phyloP scores from a whole-genome alignment of 2,113 vertebrate genomes.

The Daubentonia madagascariensis region DNA sequence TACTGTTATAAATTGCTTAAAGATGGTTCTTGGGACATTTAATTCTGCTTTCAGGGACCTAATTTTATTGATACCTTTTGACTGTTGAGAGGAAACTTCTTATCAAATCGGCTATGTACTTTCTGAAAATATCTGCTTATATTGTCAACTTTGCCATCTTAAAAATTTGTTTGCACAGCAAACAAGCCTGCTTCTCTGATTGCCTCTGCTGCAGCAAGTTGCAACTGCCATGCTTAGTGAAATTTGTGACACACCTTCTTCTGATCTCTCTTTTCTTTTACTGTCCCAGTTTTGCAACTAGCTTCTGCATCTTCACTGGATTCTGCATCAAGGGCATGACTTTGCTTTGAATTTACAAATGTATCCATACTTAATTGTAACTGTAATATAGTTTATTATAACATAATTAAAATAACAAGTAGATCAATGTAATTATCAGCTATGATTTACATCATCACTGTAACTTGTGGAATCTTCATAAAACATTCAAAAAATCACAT shows the following conservation, averaged over 20 bases:
- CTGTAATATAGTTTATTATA: neutral
- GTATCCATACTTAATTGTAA: neutral
- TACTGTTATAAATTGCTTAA: neutral
- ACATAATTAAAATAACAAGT: slow-evolving; percentile 3
- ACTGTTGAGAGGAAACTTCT: neutral
- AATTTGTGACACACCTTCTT: neutral
- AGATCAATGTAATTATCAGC: neutral
- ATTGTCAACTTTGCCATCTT: neutral
- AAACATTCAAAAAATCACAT: neutral
- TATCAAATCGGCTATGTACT: neutral
- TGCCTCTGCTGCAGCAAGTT: neutral
- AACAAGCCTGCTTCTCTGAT: neutral
- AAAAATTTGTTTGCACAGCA: neutral
- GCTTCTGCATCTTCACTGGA: neutral
- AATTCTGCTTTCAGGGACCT: neutral
- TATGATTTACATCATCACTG: neutral
- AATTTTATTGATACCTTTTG: neutral
- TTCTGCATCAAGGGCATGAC: neutral
- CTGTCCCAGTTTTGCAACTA: neutral
- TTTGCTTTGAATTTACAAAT: neutral
- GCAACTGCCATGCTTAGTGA: neutral
- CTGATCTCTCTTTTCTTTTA: neutral
- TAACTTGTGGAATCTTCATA: neutral
- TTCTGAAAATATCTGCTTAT: slow-evolving; percentile 16
- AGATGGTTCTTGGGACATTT: neutral